Conservation (phyloP, 2,113 vertebrate species). For the Limanda limanda region DNA sequence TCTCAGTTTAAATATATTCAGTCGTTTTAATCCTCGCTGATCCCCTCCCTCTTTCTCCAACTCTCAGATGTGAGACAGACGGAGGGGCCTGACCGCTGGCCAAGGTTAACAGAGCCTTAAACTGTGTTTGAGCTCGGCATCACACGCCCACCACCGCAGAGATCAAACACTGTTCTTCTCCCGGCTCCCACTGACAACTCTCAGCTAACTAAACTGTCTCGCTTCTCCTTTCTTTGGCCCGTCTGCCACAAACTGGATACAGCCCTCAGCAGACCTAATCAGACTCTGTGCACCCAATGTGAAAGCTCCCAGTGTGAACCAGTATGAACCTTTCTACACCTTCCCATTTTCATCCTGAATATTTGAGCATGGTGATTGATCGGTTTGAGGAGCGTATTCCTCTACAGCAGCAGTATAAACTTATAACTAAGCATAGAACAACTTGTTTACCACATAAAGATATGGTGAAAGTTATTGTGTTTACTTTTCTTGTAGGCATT, state of each 20-base stretch:
- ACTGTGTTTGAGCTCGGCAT: constrained; percentile 75
- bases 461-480: not conserved
- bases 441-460: not conserved
- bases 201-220: constrained; percentile 57
- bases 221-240: constrained; percentile 42
- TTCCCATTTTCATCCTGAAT: constrained; percentile 31
- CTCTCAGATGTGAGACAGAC: constrained; percentile 66
- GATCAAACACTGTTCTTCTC: constrained; percentile 68
- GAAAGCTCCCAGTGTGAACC: constrained; percentile 34
- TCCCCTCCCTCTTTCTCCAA: constrained; percentile 47
- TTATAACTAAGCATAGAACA: not conserved
- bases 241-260: constrained; percentile 22
- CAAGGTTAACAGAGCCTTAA: constrained; percentile 78
- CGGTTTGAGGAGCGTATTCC: not conserved
- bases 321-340: constrained; percentile 43
- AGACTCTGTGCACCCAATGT: constrained; percentile 22
- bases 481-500: not conserved
- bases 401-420: not conserved
- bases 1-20: constrained; percentile 67
- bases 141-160: constrained; percentile 57
- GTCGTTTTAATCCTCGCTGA: constrained; percentile 71
- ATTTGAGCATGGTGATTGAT: constrained; percentile 30
- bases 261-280: constrained; percentile 34
- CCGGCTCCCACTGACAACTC: constrained; percentile 56
- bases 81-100: constrained; percentile 67